Conservation (phyloP, 2,113 vertebrate species). For the Sapayoa aenigma region DNA sequence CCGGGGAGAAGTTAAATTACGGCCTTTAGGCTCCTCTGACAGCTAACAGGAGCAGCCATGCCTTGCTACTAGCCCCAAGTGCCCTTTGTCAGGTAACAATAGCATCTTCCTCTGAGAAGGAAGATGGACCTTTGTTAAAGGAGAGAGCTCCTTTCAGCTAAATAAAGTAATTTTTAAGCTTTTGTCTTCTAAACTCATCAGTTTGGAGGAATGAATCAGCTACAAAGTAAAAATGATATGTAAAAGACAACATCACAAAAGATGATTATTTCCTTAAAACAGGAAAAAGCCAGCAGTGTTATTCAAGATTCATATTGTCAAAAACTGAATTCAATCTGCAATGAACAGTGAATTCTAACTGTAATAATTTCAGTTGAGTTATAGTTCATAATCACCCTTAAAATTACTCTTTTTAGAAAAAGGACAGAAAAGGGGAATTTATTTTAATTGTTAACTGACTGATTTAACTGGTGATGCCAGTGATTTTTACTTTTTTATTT, state of each 20-base stretch:
- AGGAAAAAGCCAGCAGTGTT: neutral
- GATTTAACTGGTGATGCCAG: neutral
- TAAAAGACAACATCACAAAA: neutral
- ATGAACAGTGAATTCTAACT: neutral
- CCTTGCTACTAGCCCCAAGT: neutral
- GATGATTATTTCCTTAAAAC: neutral
- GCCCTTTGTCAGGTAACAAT: neutral
- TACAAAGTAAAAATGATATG: neutral
- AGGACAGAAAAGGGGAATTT: neutral
- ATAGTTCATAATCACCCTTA: neutral
- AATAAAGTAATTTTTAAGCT: neutral
- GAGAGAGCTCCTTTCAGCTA: neutral
- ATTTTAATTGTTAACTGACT: neutral
- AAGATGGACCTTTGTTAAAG: neutral
- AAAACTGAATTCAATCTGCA: neutral
- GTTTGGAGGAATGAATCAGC: neutral
- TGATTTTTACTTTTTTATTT: neutral
- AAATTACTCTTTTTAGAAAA: neutral
- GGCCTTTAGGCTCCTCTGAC: neutral
- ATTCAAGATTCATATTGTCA: neutral
- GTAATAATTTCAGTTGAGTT: neutral
- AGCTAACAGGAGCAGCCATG: neutral
- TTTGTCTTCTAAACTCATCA: neutral
- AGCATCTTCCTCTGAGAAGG: neutral
- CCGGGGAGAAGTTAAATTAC: neutral